Conservation (phyloP, 2,113 vertebrate genomes). For the Rattus norvegicus region DNA sequence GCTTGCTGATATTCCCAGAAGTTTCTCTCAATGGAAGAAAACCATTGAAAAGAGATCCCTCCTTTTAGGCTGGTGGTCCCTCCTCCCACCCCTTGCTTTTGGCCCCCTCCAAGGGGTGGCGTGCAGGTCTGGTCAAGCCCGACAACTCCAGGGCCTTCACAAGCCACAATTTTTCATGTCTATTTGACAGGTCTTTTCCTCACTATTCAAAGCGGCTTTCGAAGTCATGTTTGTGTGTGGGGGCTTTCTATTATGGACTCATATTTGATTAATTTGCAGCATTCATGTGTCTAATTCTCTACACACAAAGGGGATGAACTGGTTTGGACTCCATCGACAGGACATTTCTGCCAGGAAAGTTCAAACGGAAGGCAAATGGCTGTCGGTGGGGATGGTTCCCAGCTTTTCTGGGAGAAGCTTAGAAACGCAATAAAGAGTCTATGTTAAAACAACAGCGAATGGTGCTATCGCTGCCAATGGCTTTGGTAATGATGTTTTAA, state of each 20-base stretch:
- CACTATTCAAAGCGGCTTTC: slow-evolving; percentile 85
- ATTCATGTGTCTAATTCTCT: slow-evolving; percentile 89
- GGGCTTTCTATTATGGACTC: slow-evolving; percentile 88
- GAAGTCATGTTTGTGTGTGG: slow-evolving; percentile 86
- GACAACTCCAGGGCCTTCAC: slow-evolving; percentile 85
- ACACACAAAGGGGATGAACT: slow-evolving; percentile 93
- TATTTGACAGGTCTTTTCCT: slow-evolving; percentile 88
- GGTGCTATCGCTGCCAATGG: neutral
- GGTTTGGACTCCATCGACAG: slow-evolving; percentile 91
- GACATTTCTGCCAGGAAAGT: slow-evolving; percentile 87
- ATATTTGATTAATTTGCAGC: slow-evolving; percentile 96
- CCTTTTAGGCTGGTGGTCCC: slow-evolving; percentile 86
- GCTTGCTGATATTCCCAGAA: slow-evolving; percentile 86
- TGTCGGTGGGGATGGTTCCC: slow-evolving; percentile 74
- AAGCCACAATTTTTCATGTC: slow-evolving; percentile 91
- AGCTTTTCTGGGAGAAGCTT: slow-evolving; percentile 57
- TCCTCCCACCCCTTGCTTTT: slow-evolving; percentile 77
- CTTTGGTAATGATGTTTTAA: slow-evolving; percentile 64
- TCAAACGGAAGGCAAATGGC: slow-evolving; percentile 82
- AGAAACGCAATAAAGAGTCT: slow-evolving; percentile 51
- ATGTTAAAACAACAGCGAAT: slow-evolving; percentile 49
- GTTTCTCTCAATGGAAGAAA: slow-evolving; percentile 87
- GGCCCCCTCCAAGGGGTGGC: slow-evolving; percentile 86
- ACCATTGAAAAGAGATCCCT: slow-evolving; percentile 85
- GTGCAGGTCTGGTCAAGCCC: slow-evolving; percentile 86